phyloP scores from a whole-genome alignment of 2,113 vertebrate species.

The Machaerirhynchus nigripectus region DNA sequence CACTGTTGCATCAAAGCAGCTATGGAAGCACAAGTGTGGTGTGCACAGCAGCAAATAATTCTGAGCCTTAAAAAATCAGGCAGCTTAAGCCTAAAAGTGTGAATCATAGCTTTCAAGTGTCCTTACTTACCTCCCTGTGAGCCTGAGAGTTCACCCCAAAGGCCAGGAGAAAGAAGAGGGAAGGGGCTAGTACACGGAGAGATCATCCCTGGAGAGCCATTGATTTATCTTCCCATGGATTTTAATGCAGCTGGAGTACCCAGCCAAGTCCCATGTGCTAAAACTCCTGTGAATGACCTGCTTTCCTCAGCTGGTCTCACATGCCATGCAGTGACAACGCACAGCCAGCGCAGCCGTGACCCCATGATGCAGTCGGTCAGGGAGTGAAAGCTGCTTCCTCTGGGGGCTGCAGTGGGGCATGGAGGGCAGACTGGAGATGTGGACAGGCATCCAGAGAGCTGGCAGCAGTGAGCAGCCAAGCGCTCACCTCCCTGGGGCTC shows the following conservation, averaged over 20 bases:
- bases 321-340: rapidly evolving
- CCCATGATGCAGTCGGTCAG: background rate
- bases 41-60: background rate
- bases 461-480: background rate
- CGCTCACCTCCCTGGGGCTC: background rate
- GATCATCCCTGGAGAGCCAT: background rate
- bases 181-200: background rate
- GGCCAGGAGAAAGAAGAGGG: background rate
- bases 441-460: background rate
- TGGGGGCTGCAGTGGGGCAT: background rate
- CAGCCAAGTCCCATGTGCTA: background rate
- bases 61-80: background rate
- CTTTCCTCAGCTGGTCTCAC: background rate
- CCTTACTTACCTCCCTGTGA: background rate
- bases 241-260: background rate
- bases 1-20: background rate
- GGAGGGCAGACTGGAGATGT: background rate
- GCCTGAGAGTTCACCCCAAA: background rate
- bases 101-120: background rate
- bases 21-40: background rate
- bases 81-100: background rate
- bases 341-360: background rate
- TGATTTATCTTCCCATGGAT: background rate
- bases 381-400: background rate
- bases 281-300: background rate